Evolutionary conservation across 2,113 vertebrate species (phyloP).

Genomic region (Ceyx cyanopectus): DNA sequence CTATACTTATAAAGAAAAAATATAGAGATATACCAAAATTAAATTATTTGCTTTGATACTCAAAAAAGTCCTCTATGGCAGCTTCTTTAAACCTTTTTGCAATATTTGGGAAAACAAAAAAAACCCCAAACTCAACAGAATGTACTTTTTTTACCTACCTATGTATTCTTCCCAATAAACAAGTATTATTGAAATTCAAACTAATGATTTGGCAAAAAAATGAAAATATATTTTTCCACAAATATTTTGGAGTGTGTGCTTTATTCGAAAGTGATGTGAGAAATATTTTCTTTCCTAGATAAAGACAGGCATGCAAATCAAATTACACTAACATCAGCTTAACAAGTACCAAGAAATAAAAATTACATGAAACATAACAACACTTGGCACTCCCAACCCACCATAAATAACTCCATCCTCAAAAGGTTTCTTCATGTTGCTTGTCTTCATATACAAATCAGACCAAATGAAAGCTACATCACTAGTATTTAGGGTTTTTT

Average conservation of each 20-base stretch:
- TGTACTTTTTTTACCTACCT: neutral
- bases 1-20: neutral
- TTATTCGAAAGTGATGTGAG: neutral
- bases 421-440: neutral
- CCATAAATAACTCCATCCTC: neutral
- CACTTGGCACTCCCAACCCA: neutral
- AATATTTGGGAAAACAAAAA: neutral
- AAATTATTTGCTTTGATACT: neutral
- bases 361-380: neutral
- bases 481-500: neutral
- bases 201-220: neutral
- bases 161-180: neutral
- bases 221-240: neutral
- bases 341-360: neutral
- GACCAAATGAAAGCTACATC: neutral
- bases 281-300: neutral
- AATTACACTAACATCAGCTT: neutral
- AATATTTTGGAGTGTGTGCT: neutral
- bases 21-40: neutral
- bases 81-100: neutral
- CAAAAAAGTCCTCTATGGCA: fast-evolving
- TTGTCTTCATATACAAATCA: neutral
- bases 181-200: neutral
- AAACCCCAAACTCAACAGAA: neutral
- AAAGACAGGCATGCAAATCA: neutral